Conservation (phyloP, 1,140 invertebrate species). For the Dendroctonus ponderosae region DNA sequence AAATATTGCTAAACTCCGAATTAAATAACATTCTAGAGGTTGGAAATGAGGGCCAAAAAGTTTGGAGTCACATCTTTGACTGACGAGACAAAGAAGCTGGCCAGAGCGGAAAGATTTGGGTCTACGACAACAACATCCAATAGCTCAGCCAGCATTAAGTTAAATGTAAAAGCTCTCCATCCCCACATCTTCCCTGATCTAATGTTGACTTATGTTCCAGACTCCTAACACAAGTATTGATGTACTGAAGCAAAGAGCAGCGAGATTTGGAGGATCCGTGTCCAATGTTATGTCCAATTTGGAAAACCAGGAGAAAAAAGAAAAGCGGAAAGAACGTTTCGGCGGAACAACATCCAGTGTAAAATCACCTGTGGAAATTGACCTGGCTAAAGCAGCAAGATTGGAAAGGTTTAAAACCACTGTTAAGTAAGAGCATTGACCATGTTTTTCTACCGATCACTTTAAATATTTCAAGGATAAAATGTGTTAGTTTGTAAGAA, state of each 20-base stretch:
- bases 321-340: conserved; percentile 71
- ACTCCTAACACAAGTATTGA: conserved; percentile 53
- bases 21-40: conserved; percentile 49
- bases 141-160: conserved; percentile 19
- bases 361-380: conserved; percentile 32
- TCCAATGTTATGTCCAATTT: conserved; percentile 66
- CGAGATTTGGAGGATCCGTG: conserved; percentile 72
- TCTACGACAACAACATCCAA: conserved; percentile 36
- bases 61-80: conserved; percentile 67
- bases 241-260: conserved; percentile 69
- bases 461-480: too few relatives aligned
- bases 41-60: conserved; percentile 76
- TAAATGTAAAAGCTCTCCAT: conserved; percentile 14
- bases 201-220: too few relatives aligned
- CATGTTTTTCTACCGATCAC: too few relatives aligned
- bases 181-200: too few relatives aligned
- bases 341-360: conserved; percentile 51
- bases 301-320: conserved; percentile 64
- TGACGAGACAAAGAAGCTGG: conserved; percentile 62
- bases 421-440: conserved; percentile 33
- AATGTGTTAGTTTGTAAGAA: too few relatives aligned
- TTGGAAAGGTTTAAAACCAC: conserved; percentile 45
- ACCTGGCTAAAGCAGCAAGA: conserved; percentile 41
- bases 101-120: conserved; percentile 66
- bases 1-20: neutral